Conservation (phyloP, 2,888 invertebrate species). For the Hoplodrina blanda region DNA sequence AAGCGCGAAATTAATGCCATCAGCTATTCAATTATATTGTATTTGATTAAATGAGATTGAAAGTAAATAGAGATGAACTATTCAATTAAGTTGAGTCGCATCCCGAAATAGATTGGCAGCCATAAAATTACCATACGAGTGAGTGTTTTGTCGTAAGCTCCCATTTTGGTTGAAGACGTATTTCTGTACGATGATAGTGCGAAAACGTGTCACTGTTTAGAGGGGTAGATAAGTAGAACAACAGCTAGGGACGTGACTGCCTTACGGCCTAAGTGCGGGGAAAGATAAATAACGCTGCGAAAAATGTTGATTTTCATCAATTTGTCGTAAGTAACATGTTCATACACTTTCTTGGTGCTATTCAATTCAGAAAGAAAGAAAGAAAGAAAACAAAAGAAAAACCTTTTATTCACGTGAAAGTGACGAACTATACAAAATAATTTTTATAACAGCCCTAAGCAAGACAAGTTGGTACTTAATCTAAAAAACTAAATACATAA, state of each 20-base stretch:
- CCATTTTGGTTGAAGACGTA: slow-evolving; percentile 33
- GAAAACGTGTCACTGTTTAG: slow-evolving; percentile 41
- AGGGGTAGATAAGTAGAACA: slow-evolving; percentile 44
- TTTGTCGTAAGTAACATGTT: not conserved
- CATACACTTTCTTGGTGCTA: too few relatives aligned
- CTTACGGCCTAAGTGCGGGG: not conserved
- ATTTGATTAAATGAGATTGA: slow-evolving; percentile 49
- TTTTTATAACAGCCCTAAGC: too few relatives aligned
- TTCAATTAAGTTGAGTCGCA: slow-evolving; percentile 24
- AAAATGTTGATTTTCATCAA: not conserved
- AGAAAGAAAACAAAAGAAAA: too few relatives aligned
- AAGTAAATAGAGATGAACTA: slow-evolving; percentile 35
- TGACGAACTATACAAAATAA: too few relatives aligned
- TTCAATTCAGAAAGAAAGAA: too few relatives aligned
- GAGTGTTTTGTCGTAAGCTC: slow-evolving; percentile 47
- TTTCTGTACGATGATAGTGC: slow-evolving; percentile 46
- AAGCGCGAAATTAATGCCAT: slow-evolving; percentile 51
- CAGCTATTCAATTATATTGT: slow-evolving; percentile 49
- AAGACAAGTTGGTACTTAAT: too few relatives aligned
- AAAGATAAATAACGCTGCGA: slow-evolving; percentile 17
- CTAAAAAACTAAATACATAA: too few relatives aligned
- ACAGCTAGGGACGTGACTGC: slow-evolving; percentile 35
- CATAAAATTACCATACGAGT: slow-evolving; percentile 49
- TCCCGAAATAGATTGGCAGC: slow-evolving; percentile 29
- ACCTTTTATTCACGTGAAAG: too few relatives aligned